These are phyloP conservation scores for Datnioides undecimradiatus DNA, from an alignment of 2,113 vertebrate species.

Conservation along the genomic window DNA sequence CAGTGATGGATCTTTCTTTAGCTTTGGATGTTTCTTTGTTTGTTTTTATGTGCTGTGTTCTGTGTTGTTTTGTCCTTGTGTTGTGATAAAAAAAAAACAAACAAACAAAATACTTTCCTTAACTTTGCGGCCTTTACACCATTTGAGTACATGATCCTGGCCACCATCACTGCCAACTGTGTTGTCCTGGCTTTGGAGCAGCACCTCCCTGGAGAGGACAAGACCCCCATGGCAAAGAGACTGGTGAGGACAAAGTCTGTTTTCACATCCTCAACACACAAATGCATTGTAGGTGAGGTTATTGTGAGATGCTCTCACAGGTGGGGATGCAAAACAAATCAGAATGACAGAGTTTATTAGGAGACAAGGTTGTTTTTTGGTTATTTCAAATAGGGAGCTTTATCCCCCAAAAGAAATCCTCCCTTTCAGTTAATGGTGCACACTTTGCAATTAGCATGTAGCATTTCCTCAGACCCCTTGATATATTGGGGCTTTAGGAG, in stretches of 20 bases:
- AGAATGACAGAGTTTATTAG: background rate
- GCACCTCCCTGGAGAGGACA: constrained; percentile 96
- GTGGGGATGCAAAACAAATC: background rate
- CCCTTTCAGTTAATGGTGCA: no score
- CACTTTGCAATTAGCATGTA: background rate
- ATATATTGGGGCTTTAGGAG: background rate
- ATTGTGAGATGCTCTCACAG: background rate
- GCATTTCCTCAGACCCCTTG: background rate
- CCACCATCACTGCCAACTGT: constrained; percentile 99
- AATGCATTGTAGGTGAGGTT: background rate
- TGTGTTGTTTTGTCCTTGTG: background rate
- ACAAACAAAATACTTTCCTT: constrained; percentile 87
- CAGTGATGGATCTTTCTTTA: no score
- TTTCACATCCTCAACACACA: background rate
- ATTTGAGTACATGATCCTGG: constrained; percentile 99
- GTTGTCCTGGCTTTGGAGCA: constrained; percentile 97
- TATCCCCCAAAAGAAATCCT: no score
- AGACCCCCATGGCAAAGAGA: constrained; percentile 97
- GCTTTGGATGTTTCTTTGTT: background rate
- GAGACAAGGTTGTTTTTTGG: background rate
- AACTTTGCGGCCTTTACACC: constrained; percentile 88
- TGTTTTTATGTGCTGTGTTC: background rate
- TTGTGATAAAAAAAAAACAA: background rate
- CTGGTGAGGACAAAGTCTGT: constrained; percentile 88
- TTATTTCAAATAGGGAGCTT: no score